These are phyloP conservation scores for Abrostola tripartita DNA, from an alignment of 2,888 invertebrate species.

Conservation along the genomic window DNA sequence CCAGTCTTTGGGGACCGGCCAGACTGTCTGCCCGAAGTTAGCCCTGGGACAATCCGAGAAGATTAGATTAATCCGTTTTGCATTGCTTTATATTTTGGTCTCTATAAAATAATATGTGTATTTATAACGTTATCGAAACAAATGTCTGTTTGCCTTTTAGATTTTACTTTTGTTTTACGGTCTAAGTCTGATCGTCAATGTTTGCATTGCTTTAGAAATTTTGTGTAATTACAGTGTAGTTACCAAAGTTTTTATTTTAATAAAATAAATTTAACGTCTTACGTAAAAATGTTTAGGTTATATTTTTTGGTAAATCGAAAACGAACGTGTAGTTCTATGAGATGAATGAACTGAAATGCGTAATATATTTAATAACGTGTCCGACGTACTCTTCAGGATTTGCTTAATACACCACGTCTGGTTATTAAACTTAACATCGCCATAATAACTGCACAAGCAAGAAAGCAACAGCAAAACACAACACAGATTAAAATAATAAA, in stretches of 20 bases:
- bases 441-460: slow-evolving; percentile 39
- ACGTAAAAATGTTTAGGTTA: too few species aligned
- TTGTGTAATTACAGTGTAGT: too few species aligned
- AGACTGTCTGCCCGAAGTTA: slow-evolving; percentile 61
- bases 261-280: too few species aligned
- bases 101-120: slow-evolving; percentile 18
- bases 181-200: background rate
- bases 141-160: background rate
- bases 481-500: slow-evolving; percentile 71
- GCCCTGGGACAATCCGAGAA: slow-evolving; percentile 58
- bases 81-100: slow-evolving; percentile 54
- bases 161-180: background rate
- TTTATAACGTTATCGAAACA: background rate
- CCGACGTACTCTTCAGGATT: too few species aligned
- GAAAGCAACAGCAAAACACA: slow-evolving; percentile 8
- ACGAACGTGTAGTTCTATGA: too few species aligned
- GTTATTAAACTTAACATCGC: background rate
- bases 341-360: too few species aligned
- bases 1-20: slow-evolving; percentile 66
- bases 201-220: background rate
- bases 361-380: too few species aligned
- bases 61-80: slow-evolving; percentile 70
- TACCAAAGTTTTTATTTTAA: too few species aligned
- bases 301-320: too few species aligned
- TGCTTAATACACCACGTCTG: background rate